Percentiles rank a stretch among this genome's conserved stretches.
Conservation (phyloP, 2,888 invertebrate species). For the Conistra vaccinii region DNA sequence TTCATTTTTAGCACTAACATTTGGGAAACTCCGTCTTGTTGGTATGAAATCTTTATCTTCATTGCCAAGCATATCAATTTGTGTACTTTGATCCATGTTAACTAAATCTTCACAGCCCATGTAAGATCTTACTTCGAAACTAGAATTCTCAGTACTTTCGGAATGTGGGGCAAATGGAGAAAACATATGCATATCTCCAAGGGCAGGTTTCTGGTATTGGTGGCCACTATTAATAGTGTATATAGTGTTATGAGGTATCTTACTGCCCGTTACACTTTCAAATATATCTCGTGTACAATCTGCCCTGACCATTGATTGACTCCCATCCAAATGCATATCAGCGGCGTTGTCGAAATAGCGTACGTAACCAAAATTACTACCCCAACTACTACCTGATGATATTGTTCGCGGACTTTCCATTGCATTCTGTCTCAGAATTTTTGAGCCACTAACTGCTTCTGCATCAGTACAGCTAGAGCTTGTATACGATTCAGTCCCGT, state of each 20-base stretch:
- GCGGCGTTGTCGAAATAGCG: constrained; percentile 91
- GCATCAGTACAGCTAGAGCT: constrained; percentile 83
- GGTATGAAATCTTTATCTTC: constrained; percentile 81
- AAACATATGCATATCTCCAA: constrained; percentile 65
- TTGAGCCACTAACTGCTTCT: constrained; percentile 76
- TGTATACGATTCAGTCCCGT: constrained; percentile 84
- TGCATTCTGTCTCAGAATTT: constrained; percentile 91
- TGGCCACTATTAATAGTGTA: constrained; percentile 66
- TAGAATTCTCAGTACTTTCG: constrained; percentile 91
- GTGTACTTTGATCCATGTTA: constrained; percentile 91
- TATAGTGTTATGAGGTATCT: constrained; percentile 62
- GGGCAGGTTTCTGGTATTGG: constrained; percentile 69
- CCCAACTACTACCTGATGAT: constrained; percentile 90
- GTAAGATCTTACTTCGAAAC: constrained; percentile 90
- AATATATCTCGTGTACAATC: constrained; percentile 87
- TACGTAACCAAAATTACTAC: constrained; percentile 92
- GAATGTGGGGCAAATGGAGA: constrained; percentile 89
- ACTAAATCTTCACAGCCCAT: constrained; percentile 93
- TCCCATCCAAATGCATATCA: constrained; percentile 82
- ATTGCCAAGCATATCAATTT: constrained; percentile 84
- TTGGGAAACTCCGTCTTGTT: constrained; percentile 93
- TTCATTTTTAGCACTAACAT: constrained; percentile 89
- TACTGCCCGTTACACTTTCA: constrained; percentile 68
- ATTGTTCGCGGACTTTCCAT: constrained; percentile 88
- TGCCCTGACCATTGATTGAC: constrained; percentile 73